These are phyloP conservation scores for Oophaga pumilio DNA, from an alignment of 2,113 vertebrate species.

Conservation along the genomic window DNA sequence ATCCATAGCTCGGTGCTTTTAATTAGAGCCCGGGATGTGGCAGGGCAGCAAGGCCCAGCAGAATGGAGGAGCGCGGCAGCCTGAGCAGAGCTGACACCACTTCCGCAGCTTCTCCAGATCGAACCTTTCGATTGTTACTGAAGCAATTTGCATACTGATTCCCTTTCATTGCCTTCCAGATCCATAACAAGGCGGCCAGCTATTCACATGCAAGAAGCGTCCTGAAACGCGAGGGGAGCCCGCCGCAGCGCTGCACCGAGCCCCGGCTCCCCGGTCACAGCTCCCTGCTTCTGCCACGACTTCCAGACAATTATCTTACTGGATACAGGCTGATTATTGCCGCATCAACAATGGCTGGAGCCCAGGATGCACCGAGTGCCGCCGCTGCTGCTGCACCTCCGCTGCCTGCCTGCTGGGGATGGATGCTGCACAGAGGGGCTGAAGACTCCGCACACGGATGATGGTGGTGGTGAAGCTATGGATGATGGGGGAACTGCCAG, in stretches of 20 bases:
- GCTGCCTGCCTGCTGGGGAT: constrained; percentile 61
- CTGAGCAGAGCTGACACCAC: constrained; percentile 89
- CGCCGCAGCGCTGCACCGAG: constrained; percentile 69
- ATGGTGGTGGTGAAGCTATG: constrained; percentile 29
- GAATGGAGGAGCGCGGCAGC: constrained; percentile 68
- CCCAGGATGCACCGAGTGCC: constrained; percentile 67
- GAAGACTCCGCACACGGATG: constrained; percentile 48
- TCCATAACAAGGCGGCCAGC: constrained; percentile 89
- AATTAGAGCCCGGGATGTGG: constrained; percentile 71
- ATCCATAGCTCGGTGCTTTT: constrained; percentile 65
- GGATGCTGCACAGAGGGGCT: constrained; percentile 50
- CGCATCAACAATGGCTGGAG: constrained; percentile 69
- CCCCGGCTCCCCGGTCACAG: constrained; percentile 63
- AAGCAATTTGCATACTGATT: constrained; percentile 99
- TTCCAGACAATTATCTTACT: constrained; percentile 59
- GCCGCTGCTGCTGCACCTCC: constrained; percentile 60
- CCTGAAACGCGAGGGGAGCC: constrained; percentile 80
- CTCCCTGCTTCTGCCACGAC: constrained; percentile 59
- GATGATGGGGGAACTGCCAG: constrained; percentile 48
- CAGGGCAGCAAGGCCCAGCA: constrained; percentile 70
- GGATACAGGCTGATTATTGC: constrained; percentile 72
- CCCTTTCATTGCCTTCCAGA: constrained; percentile 87
- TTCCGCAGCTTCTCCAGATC: constrained; percentile 87
- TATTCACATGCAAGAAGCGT: constrained; percentile 93
- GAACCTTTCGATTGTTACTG: constrained; percentile 99